Percentiles rank a stretch among this genome's conserved stretches.
Evolutionary conservation across 2,888 invertebrate genomes (phyloP).

Genomic region (Itoplectis maculator): DNA sequence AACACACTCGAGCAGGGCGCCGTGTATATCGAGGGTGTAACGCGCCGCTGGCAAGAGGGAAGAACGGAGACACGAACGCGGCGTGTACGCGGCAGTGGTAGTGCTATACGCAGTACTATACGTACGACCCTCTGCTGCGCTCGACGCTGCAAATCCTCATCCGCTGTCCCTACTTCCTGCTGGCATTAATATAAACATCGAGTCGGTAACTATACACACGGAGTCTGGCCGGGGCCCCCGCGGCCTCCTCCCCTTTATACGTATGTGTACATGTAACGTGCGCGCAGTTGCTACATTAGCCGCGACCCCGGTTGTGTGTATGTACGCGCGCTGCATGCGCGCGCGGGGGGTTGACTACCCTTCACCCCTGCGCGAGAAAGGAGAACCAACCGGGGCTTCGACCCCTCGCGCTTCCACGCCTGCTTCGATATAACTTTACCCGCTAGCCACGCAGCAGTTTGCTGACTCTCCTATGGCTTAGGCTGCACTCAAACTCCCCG

Average conservation of each 20-base stretch:
- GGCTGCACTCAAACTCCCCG: conserved; percentile 16
- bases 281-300: conserved; percentile 68
- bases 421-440: conserved; percentile 56
- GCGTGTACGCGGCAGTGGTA: too few relatives aligned
- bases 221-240: conserved; percentile 37
- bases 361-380: conserved; percentile 61
- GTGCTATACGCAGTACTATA: too few relatives aligned
- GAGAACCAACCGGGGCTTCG: conserved; percentile 50
- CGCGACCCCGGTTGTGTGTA: conserved; percentile 62
- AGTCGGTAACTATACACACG: conserved; percentile 69
- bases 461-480: conserved; percentile 24
- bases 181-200: conserved; percentile 73
- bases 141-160: conserved; percentile 52
- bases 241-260: conserved; percentile 30
- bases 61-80: conserved; percentile 19
- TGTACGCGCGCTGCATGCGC: conserved; percentile 29
- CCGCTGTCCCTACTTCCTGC: conserved; percentile 63
- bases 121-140: conserved; percentile 27
- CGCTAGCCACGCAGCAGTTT: conserved; percentile 33
- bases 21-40: not conserved
- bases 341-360: conserved; percentile 54
- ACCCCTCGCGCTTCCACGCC: conserved; percentile 51
- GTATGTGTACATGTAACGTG: conserved; percentile 39
- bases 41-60: conserved; percentile 40
- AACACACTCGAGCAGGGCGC: not conserved